Base-by-base conservation (phyloP, 1,140 invertebrate species). In the Drosophila rufa region DNA sequence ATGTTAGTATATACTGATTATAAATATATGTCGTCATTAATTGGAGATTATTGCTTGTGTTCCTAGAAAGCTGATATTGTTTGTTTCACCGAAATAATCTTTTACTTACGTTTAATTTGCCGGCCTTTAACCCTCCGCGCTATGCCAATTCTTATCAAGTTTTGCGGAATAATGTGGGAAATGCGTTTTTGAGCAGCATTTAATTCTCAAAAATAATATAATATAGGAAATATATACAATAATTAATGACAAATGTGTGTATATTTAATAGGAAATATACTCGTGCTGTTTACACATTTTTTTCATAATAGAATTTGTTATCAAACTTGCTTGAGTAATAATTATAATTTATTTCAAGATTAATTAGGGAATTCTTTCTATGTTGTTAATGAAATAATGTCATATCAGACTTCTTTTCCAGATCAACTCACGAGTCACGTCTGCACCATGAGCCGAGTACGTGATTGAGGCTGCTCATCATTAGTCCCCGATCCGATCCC, bases 381-480 rank as follows among this genome's bases (percentile, higher is more conserved):
- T 4, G 5, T 6, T 30, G 27, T 30, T 6, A 30, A 30, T 30
- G 2, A 19, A 15, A 9, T 46, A 3, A 61, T 38, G 0, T 19
- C 7, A 7, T 25, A 25, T 25, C 22, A 25, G 50, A 55, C 45
- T 65, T 65, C 15, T 22, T 30, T 25, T 43, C 30, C 40, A 78
- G 80, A 48, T 65, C 48, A 27, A 36, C 43, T 51, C 46, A 47
- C 65, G 9, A 61, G 82, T 81, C 82, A 84, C 82, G 82, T 85
- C 73, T 22, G 6, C 22, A 15, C 50, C 45, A 36, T 40, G 46
- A 79, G 59, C 42, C 71, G 58, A 64, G 47, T 46, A 84, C 82
- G 82, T 84, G 82, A 84, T 85, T 85, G 82, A 80, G 82, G 82
- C 66, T 66, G 47, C 46, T 48, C 55, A 45, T 22, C 7, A 17